phyloP scores from a whole-genome alignment of 1,140 invertebrate genomes.

The Anastrepha ludens region DNA sequence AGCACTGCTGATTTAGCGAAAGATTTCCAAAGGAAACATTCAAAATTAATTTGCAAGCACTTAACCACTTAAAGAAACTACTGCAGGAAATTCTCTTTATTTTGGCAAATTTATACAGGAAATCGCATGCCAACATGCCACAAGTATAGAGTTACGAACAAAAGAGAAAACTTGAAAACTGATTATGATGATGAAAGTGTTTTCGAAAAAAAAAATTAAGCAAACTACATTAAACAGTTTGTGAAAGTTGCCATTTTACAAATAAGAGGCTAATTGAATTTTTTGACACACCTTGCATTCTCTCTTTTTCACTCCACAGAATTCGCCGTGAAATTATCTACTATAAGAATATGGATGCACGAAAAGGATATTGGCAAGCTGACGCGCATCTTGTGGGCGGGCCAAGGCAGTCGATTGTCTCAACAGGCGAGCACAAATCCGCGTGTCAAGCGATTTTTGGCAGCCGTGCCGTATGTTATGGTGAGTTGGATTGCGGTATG shows the following conservation, averaged over 20 bases:
- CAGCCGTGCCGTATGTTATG: constrained; percentile 91
- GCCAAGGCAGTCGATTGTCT: constrained; percentile 86
- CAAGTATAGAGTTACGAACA: neutral
- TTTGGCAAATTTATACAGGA: neutral
- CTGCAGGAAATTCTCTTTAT: neutral
- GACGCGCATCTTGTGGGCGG: constrained; percentile 90
- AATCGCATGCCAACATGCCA: constrained; percentile 35
- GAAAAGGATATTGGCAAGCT: constrained; percentile 88
- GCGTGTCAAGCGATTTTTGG: constrained; percentile 86
- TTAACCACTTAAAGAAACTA: neutral
- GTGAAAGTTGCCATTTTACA: neutral
- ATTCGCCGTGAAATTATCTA: constrained; percentile 86
- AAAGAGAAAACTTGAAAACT: neutral
- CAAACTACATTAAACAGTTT: neutral
- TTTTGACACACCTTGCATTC: neutral
- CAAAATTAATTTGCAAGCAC: neutral
- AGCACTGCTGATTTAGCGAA: no score
- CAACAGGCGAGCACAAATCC: constrained; percentile 89
- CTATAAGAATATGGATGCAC: constrained; percentile 94
- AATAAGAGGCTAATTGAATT: neutral
- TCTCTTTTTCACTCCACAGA: constrained; percentile 71
- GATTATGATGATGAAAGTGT: constrained; percentile 13
- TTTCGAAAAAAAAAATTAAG: neutral
- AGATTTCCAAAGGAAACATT: neutral
- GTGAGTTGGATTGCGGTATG: constrained; percentile 74